Evolutionary conservation across 2,113 vertebrate species (phyloP).

Genomic region (Hiodon tergisus): DNA sequence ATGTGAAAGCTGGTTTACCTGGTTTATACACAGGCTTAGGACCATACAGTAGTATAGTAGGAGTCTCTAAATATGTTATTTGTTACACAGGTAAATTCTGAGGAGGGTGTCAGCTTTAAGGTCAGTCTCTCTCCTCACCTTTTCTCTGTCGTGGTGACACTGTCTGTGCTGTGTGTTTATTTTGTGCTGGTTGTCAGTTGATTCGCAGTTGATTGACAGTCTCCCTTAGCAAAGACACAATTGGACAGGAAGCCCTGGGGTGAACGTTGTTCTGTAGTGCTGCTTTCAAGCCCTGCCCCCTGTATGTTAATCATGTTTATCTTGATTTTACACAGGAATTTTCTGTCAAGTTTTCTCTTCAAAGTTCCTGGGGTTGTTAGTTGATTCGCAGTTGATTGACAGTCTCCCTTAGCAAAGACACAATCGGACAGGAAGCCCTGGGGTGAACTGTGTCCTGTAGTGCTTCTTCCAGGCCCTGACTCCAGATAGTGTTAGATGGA

Average conservation of each 20-base stretch:
- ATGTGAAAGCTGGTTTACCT: too few species aligned
- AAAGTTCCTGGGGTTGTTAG: background rate
- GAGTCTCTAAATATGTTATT: constrained; percentile 66
- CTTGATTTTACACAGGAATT: too few species aligned
- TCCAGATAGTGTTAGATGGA: background rate
- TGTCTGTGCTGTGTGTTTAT: constrained; percentile 27
- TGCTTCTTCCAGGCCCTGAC: background rate
- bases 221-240: background rate
- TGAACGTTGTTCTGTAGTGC: background rate
- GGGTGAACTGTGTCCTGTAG: background rate
- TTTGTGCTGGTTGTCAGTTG: constrained; percentile 3
- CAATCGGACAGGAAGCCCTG: background rate
- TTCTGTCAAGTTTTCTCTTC: too few species aligned
- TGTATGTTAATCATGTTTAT: background rate
- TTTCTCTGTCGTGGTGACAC: constrained; percentile 22
- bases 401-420: background rate
- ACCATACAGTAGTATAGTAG: constrained; percentile 40
- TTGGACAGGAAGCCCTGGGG: background rate
- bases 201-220: background rate
- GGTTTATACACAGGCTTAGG: too few species aligned
- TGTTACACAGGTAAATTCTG: constrained; percentile 76
- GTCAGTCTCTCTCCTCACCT: constrained; percentile 57
- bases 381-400: background rate
- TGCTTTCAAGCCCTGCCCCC: background rate
- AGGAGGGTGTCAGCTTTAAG: constrained; percentile 79